These are phyloP conservation scores for Phyllotreta cruciferae DNA, from an alignment of 2,888 invertebrate species.

Conservation along the genomic window DNA sequence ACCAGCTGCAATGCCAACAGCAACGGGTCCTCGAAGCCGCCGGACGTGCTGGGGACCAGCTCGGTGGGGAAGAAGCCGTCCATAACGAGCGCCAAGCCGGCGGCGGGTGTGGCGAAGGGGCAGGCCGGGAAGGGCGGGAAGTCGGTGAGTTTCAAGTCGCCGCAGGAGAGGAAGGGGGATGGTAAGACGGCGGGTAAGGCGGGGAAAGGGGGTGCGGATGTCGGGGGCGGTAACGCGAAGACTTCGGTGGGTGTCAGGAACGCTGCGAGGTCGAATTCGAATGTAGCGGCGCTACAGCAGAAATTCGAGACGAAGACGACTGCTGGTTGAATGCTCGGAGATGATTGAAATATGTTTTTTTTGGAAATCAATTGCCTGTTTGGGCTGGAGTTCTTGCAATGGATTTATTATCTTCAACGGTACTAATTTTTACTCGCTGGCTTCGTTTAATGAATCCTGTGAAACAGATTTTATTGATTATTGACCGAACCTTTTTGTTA, in stretches of 20 bases:
- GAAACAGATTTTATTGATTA: no score
- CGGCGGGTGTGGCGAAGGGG: conserved; percentile 54
- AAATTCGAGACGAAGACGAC: conserved; percentile 71
- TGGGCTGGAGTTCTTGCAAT: no score
- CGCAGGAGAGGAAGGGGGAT: conserved; percentile 57
- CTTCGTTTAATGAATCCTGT: no score
- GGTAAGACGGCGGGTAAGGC: conserved; percentile 44
- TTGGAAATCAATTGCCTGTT: conserved; percentile 8
- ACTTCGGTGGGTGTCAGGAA: conserved; percentile 61
- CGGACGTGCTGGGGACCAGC: conserved; percentile 66
- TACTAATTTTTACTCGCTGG: no score
- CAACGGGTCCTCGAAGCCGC: conserved; percentile 64
- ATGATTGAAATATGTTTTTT: neutral
- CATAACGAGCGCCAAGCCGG: conserved; percentile 53
- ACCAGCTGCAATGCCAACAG: conserved; percentile 68
- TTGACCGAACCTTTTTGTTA: no score
- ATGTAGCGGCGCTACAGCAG: conserved; percentile 79
- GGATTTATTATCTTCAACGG: no score
- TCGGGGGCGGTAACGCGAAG: conserved; percentile 18
- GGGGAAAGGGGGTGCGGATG: conserved; percentile 40
- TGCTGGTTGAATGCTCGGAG: conserved; percentile 17
- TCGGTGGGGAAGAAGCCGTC: conserved; percentile 51
- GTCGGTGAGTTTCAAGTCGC: conserved; percentile 57
- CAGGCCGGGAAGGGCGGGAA: conserved; percentile 60
- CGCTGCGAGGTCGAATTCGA: conserved; percentile 67